Conservation (phyloP, 2,888 invertebrate species). For the Hirtodrosophila alboralis region DNA sequence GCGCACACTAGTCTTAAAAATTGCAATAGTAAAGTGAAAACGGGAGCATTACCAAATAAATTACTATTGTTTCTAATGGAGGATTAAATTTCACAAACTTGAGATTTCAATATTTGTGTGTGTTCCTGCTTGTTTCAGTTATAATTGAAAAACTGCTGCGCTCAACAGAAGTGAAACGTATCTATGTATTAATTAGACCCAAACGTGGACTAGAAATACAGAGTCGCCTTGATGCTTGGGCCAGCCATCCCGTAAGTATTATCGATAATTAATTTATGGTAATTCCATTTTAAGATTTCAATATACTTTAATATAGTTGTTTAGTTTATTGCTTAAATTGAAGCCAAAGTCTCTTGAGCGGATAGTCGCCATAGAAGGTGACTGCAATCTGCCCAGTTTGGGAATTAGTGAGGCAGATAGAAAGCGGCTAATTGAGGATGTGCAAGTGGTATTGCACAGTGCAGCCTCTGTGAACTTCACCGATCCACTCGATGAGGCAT, state of each 20-base stretch:
- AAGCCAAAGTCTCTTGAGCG: slow-evolving; percentile 75
- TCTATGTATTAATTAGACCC: slow-evolving; percentile 86
- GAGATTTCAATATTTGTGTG: too few species aligned
- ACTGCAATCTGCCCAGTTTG: slow-evolving; percentile 81
- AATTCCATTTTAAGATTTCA: too few species aligned
- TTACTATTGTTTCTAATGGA: too few species aligned
- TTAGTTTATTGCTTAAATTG: slow-evolving; percentile 38
- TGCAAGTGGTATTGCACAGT: slow-evolving; percentile 90
- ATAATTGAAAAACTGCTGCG: slow-evolving; percentile 87
- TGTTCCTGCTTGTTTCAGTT: slow-evolving; percentile 84
- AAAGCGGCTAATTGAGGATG: slow-evolving; percentile 70
- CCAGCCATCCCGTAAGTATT: slow-evolving; percentile 87
- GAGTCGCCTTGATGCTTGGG: slow-evolving; percentile 88
- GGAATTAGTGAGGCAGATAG: slow-evolving; percentile 82
- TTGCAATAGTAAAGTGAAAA: too few species aligned
- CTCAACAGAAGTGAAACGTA: slow-evolving; percentile 85
- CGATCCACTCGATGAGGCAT: slow-evolving; percentile 88
- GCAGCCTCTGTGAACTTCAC: slow-evolving; percentile 94
- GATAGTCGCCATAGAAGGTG: slow-evolving; percentile 82
- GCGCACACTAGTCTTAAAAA: too few species aligned
- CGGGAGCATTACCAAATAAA: too few species aligned
- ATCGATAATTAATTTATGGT: neutral
- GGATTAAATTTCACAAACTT: too few species aligned
- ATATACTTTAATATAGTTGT: slow-evolving; percentile 22
- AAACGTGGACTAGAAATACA: slow-evolving; percentile 88